Evolutionary conservation across 2,888 invertebrate species (phyloP).

Genomic region (Limulus polyphemus): DNA sequence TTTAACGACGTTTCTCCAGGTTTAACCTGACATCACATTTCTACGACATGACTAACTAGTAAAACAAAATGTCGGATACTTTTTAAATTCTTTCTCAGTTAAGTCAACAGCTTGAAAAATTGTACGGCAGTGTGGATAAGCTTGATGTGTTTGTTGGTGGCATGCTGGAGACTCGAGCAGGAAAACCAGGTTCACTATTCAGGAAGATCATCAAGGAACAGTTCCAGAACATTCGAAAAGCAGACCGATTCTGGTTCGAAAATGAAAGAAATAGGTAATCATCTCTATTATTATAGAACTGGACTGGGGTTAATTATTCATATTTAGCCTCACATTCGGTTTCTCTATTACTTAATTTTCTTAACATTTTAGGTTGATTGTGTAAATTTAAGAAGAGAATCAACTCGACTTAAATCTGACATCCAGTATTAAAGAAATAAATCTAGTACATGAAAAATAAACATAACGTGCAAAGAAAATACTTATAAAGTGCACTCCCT

Average conservation of each 20-base stretch:
- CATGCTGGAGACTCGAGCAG: constrained; percentile 72
- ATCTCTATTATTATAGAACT: neutral
- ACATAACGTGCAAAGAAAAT: too few species aligned
- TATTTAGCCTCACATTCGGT: too few species aligned
- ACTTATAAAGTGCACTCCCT: too few species aligned
- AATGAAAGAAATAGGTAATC: constrained; percentile 60
- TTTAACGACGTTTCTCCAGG: neutral
- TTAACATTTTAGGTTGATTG: too few species aligned
- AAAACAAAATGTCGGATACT: neutral
- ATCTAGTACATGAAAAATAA: too few species aligned
- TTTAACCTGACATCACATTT: neutral
- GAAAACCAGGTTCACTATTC: constrained; percentile 82
- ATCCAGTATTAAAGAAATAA: too few species aligned
- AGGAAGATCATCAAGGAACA: constrained; percentile 81
- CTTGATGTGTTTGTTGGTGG: constrained; percentile 96
- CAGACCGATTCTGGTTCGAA: constrained; percentile 96
- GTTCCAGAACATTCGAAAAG: constrained; percentile 75
- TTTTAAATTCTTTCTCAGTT: constrained; percentile 6
- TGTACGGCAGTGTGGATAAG: constrained; percentile 63
- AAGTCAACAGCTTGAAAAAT: constrained; percentile 46
- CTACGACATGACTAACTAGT: too few species aligned
- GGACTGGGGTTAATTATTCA: too few species aligned
- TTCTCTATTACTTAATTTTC: too few species aligned
- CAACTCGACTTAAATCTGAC: too few species aligned
- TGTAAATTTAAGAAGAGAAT: too few species aligned